Base-by-base conservation (phyloP, 92 coral and sea anemone genomes). In the Parazoanthus darwini region DNA sequence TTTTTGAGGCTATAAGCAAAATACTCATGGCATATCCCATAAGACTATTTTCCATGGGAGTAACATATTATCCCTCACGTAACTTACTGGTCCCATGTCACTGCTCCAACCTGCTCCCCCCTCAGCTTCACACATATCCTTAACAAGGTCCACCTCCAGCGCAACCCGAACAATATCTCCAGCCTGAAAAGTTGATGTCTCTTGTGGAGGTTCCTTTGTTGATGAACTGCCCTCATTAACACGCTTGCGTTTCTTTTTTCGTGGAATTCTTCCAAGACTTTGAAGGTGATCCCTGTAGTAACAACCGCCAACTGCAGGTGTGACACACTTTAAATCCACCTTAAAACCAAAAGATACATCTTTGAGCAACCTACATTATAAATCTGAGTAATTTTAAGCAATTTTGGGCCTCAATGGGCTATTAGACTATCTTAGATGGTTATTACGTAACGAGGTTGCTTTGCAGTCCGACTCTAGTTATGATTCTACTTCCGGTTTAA, bases 231-330 rank as follows among this genome's bases (percentile, higher is more conserved):
- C 78, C 25, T 33, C 39, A 5, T 44, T 29, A 8, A 26, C 13
- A 39, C 39, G 38, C 44, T 36, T 33, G 20, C 35, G 39, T 26
- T 33, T 33, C 9, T 13, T 73, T 35, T 73, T 8, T 20, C 9
- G 15, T 13, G 78, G 78, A 1, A 36, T 35, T 73, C 39, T 6
- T 35, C 78, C 78, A 8, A 73, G 78, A 18, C 44, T 73, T 36
- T 73, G 91, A 37, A 93, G 85, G 56, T 93, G 90, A 20, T 93
- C 96, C 42, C 86, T 91, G 77, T 93, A 93, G 56, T 93, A 93
- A 4, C 29, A 67, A 6, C 91, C 91, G 36, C 96, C 96, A 16
- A 71, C 81, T 8, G 85, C 90, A 0, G 94, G 56, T 43, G 86
- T 81, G 1, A 59, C 81, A 26, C 88, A 86, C 38, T 43, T 78